Evolutionary conservation across 2,888 invertebrate genomes (phyloP), one percentile per base, ranked within the genome.

Genomic region (Drosophila ustulata): DNA sequence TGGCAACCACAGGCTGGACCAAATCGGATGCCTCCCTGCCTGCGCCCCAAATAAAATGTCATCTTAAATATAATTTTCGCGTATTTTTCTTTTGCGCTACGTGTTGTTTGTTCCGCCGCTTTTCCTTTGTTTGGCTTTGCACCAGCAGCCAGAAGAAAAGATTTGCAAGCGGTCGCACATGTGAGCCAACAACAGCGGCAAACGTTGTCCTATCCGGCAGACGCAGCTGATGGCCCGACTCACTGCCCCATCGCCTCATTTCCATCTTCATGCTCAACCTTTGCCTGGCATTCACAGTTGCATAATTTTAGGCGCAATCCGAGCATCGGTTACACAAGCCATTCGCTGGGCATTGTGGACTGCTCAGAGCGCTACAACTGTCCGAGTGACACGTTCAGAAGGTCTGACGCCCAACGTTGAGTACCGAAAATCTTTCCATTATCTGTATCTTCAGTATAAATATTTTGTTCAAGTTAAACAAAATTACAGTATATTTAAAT

Each of bases 51-150:
- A 82, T 80, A 78, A 87, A 89, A 86, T 86, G 85, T 87, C 85
- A 82, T 84, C 89, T 86, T 89, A 89, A 85, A 86, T 86, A 89
- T 89, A 84, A 84, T 84, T 88, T 88, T 88, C 75, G 83, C 81
- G 78, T 82, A 72, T 82, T 88, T 82, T 88, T 75, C 80, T 62
- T 76, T 37, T 73, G 67, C 67, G 18, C 67, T 47, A 74, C 82
- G 67, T 80, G 78, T 52, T 69, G 85, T 68, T 71, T 77, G 83
- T 57, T 51, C 5, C 18, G 47, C 62, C 58, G 46, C 53, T 68
- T 65, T 45, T 43, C 59, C 28, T 61, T 37, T 41, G 51, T 13
- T 23, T 23, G 28, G 46, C 53, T 53, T 72, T 67, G 55, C 62
- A 58, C 7, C 32, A 32, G 37, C 13, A 26, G 55, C 11, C 55